Evolutionary conservation across 92 coral and sea anemone genomes (phyloP).

Genomic region (Phymanthus crucifer): DNA sequence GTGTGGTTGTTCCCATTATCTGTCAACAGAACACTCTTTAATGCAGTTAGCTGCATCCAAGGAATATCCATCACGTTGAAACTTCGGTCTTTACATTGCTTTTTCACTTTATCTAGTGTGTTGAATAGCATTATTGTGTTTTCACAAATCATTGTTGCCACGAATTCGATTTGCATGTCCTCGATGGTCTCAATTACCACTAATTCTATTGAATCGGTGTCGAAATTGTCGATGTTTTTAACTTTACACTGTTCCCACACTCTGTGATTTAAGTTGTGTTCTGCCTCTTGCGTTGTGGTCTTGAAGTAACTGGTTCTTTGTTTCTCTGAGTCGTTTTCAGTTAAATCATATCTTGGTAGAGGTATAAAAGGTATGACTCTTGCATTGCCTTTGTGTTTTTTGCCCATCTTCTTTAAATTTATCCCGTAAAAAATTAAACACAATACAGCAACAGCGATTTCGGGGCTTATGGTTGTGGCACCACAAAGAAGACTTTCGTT

Average conservation of each 20-base stretch:
- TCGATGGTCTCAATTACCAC: not conserved
- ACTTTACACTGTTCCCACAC: not conserved
- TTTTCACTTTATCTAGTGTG: not conserved
- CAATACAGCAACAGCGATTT: slow-evolving; percentile 12
- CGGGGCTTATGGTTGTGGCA: slow-evolving; percentile 8
- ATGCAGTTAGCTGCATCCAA: not conserved
- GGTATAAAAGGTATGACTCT: slow-evolving; percentile 14
- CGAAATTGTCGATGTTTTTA: not conserved
- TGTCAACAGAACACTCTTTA: not conserved
- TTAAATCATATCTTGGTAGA: not conserved
- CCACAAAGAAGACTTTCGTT: slow-evolving; percentile 13
- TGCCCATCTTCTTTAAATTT: slow-evolving; percentile 1
- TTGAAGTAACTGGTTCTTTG: not conserved
- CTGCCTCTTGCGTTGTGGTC: not conserved
- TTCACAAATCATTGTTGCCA: not conserved
- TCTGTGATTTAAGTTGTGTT: not conserved
- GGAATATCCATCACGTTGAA: slow-evolving; percentile 4
- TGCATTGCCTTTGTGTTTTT: slow-evolving; percentile 14
- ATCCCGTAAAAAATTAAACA: slow-evolving; percentile 3
- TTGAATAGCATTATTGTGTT: not conserved
- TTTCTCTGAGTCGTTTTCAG: not conserved
- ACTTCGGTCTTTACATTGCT: not conserved
- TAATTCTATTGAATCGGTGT: not conserved
- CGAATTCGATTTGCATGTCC: not conserved
- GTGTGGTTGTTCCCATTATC: slow-evolving; percentile 14